Conservation (phyloP, 2,113 vertebrate species). For the Odontesthes bonariensis region DNA sequence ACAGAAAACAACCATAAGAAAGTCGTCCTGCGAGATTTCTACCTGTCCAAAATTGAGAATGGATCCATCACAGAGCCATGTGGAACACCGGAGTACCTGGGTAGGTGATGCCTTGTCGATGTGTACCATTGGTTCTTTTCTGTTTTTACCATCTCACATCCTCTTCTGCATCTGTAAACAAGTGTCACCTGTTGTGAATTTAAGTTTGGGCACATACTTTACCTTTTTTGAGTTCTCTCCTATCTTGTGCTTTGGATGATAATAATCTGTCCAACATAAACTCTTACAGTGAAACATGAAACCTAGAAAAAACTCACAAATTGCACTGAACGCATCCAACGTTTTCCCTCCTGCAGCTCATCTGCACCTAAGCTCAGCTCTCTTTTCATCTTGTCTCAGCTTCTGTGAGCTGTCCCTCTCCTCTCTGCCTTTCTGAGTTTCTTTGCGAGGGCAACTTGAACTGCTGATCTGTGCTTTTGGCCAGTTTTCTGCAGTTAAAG, state of each 20-base stretch:
- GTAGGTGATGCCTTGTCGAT: conserved; percentile 55
- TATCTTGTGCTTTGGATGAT: conserved; percentile 27
- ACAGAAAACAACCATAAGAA: conserved; percentile 89
- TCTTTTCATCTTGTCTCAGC: conserved; percentile 33
- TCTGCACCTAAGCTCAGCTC: too few relatives aligned
- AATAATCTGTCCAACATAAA: conserved; percentile 23
- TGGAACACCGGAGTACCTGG: conserved; percentile 89
- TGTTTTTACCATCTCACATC: neutral
- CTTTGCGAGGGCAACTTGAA: conserved; percentile 36
- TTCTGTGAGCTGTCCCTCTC: conserved; percentile 10
- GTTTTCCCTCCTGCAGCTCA: neutral
- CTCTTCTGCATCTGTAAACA: neutral
- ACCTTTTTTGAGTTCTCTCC: conserved; percentile 9
- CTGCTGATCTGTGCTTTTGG: conserved; percentile 45
- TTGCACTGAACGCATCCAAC: conserved; percentile 33
- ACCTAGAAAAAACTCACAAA: conserved; percentile 25
- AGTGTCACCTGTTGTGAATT: neutral
- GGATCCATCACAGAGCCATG: conserved; percentile 88
- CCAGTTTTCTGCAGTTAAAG: conserved; percentile 33
- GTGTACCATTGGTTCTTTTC: neutral
- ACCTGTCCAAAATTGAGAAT: conserved; percentile 88
- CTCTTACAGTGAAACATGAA: conserved; percentile 1
- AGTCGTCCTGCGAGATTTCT: conserved; percentile 89
- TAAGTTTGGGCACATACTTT: conserved; percentile 1
- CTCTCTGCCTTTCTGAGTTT: conserved; percentile 25